Evolutionary conservation across 2,797 vertebrate genomes (phyloP), one percentile per base, ranked within the genome.

Genomic region (Phrynocephalus vlangalii): DNA sequence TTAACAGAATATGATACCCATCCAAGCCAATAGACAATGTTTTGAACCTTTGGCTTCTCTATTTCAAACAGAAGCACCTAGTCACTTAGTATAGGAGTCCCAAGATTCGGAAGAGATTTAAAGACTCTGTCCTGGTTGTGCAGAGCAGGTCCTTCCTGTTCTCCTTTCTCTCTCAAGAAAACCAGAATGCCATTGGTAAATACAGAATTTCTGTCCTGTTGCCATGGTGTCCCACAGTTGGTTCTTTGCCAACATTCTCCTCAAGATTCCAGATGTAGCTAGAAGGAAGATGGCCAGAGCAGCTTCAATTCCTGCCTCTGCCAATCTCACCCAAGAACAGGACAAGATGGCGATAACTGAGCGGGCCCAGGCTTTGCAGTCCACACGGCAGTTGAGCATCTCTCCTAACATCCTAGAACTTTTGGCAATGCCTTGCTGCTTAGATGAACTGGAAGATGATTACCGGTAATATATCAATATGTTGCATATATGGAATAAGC

Each of bases 171-270:
- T 33, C 24, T 38, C 56, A 8, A 84, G 33, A 28, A 81, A 33
- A 48, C 63, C 26, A 84, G 71, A 75, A 38, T n/a, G 22, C 11
- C 26, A 84, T 44, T 77, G 56, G 26, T 85, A 66, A 85, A 38
- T n/a, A 77, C 38, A 85, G 83, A 85, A 85, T 48, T 66, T 56
- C 8, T 22, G 16, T 4, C 38, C 48, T 9, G 93, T 91, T 91
- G 56, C 81, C 78, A 87, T 92, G 87, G 94, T 2, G 68, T 56
- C 80, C 44, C 75, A 71, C 82, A 30, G 85, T 15, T 26, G 38
- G 52, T 63, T 67, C 70, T 67, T 73, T 63, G n/a, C 10, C 15
- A n/a, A 18, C 28, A 9, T 66, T 60, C 50, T 76, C 26, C 13
- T 18, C 4, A 22, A 28, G 79, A 16, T 28, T 38, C 81, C 60